Evolutionary conservation across 2,113 vertebrate species (phyloP).

Genomic region (Aleadryas rufinucha): DNA sequence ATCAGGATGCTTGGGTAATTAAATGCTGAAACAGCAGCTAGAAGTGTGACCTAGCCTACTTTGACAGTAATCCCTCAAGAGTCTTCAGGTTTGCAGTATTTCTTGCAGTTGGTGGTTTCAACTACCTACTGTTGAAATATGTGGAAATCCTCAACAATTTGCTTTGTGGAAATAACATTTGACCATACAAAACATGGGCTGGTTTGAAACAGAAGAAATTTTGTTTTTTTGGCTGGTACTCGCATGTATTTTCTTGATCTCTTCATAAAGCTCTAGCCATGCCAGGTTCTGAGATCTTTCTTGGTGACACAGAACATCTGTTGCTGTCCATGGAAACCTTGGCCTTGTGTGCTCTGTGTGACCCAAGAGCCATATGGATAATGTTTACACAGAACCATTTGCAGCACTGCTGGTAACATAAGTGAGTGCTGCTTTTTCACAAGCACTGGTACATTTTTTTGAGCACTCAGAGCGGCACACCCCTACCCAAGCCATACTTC

Average conservation of each 20-base stretch:
- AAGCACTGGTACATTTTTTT: not conserved
- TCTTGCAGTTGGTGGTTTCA: not conserved
- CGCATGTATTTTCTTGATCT: not conserved
- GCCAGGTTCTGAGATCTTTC: not conserved
- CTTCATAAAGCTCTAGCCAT: not conserved
- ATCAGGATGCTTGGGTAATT: not conserved
- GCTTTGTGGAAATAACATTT: not conserved
- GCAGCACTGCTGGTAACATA: not conserved
- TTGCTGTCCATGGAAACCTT: not conserved
- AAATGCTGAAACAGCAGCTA: not conserved
- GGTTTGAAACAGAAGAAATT: not conserved
- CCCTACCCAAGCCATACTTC: not conserved
- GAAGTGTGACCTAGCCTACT: not conserved
- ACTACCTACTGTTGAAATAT: not conserved
- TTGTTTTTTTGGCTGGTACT: not conserved
- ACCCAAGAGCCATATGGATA: not conserved
- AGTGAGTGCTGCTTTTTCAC: not conserved
- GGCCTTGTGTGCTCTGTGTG: not conserved
- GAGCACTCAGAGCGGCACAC: not conserved
- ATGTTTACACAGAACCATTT: not conserved
- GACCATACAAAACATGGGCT: not conserved
- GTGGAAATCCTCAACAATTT: not conserved
- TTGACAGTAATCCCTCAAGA: not conserved
- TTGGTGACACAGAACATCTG: not conserved
- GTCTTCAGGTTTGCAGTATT: not conserved